Evolutionary conservation across 1,140 invertebrate genomes (phyloP), one percentile per base, ranked within the genome.

Genomic region (Drosophila punjabiensis): DNA sequence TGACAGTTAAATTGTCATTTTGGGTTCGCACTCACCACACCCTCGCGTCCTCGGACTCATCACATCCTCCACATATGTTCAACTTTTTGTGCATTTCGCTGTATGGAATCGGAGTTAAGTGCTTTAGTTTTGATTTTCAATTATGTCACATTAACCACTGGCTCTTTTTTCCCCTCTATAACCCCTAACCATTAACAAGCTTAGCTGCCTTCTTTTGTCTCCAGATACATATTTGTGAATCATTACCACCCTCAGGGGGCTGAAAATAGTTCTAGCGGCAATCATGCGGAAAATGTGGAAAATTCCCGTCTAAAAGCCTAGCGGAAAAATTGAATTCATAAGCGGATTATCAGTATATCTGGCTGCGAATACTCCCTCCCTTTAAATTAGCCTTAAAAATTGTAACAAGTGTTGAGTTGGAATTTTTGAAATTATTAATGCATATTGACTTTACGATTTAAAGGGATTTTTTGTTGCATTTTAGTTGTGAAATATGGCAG

Each of bases 121-220:
- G 89, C 89, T 89, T 92, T 89, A 86, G 89, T 92, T 92, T 92
- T 92, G 84, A 85, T 89, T 92, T 92, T 92, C 89, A 92, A 92
- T 92, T 92, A 92, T 92, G 89, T 92, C 89, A 92, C 89, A 92
- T 92, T 92, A 92, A 67, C 82, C 64, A 70, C 45, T 69, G 37
- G 52, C 53, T 37, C 64, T 62, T 56, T 53, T 37, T 33, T 28
- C 41, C 10, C 37, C 33, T 14, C 32, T 18, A 28, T 52, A 41
- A 16, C 63, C 43, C 41, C 65, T 28, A 53, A 68, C 71, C 82
- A 70, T 86, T 87, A 87, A 87, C 68, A 62, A 70, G 81, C 86
- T 89, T 90, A 90, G 62, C 65, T 58, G 41, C 64, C 43, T 37
- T 32, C 66, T 52, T 50, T 80, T 84, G 82, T 80, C 70, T 74